Percentiles rank a stretch among this genome's conserved stretches.
These are phyloP conservation scores for Sarcoramphus papa DNA, from an alignment of 2,797 vertebrate genomes.

Conservation along the genomic window DNA sequence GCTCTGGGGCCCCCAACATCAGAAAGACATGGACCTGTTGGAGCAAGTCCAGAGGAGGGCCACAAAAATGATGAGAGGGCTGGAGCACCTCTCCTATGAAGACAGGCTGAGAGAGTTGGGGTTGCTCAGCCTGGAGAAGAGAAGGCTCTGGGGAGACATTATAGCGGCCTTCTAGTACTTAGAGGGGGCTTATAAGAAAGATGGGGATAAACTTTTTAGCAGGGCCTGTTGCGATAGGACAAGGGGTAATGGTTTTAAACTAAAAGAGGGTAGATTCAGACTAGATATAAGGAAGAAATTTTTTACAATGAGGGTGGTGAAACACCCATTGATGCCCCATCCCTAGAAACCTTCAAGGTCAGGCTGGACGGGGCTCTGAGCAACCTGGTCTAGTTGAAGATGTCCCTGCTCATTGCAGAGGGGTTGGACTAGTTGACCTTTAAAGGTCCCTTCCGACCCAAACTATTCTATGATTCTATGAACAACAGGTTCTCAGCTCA, in stretches of 20 bases:
- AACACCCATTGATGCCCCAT: not conserved
- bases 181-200: not conserved
- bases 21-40: not conserved
- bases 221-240: not conserved
- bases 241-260: not conserved
- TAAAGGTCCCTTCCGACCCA: not conserved
- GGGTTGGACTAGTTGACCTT: not conserved
- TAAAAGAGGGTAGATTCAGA: not conserved
- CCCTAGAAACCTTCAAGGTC: not conserved
- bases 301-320: not conserved
- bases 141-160: not conserved
- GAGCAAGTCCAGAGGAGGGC: not conserved
- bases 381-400: not conserved
- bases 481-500: not conserved
- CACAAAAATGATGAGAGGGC: not conserved
- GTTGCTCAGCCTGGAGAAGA: not conserved
- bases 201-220: not conserved
- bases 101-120: not conserved
- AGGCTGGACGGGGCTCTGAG: not conserved
- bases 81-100: not conserved
- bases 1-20: not conserved
- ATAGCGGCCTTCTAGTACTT: not conserved
- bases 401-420: not conserved
- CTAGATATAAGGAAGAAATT: not conserved
- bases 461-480: not conserved